Conservation (phyloP, 2,888 invertebrate species). For the Encarsia formosa region DNA sequence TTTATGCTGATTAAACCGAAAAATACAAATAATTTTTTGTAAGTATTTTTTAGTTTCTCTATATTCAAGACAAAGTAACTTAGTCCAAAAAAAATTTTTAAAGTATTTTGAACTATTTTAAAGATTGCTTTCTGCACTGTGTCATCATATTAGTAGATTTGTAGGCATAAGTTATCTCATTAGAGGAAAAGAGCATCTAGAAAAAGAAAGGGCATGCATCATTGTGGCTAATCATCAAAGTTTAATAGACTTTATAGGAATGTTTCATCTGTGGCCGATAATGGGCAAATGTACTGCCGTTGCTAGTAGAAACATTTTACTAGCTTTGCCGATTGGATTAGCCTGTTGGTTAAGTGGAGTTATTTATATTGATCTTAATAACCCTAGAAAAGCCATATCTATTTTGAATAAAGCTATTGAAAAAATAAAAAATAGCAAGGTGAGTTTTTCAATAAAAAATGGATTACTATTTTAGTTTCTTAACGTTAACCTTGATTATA, state of each 20-base stretch:
- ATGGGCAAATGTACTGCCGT: slow-evolving; percentile 85
- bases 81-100: no score
- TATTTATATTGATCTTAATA: slow-evolving; percentile 82
- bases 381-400: slow-evolving; percentile 69
- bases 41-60: neutral
- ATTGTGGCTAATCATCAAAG: slow-evolving; percentile 91
- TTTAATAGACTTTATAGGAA: slow-evolving; percentile 81
- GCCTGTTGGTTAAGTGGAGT: slow-evolving; percentile 83
- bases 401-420: slow-evolving; percentile 70
- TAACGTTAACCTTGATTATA: no score
- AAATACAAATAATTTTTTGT: neutral
- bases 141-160: slow-evolving; percentile 66
- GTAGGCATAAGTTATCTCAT: slow-evolving; percentile 77
- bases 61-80: no score
- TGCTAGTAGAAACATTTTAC: slow-evolving; percentile 82
- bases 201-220: slow-evolving; percentile 74
- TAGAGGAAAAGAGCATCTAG: slow-evolving; percentile 70
- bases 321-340: slow-evolving; percentile 81
- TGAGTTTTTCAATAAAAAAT: no score
- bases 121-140: slow-evolving; percentile 70
- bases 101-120: no score
- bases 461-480: no score
- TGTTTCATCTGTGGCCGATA: slow-evolving; percentile 84
- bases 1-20: neutral
- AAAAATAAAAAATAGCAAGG: no score